phyloP scores from a whole-genome alignment of 2,113 vertebrate genomes.

The Ameiurus melas region DNA sequence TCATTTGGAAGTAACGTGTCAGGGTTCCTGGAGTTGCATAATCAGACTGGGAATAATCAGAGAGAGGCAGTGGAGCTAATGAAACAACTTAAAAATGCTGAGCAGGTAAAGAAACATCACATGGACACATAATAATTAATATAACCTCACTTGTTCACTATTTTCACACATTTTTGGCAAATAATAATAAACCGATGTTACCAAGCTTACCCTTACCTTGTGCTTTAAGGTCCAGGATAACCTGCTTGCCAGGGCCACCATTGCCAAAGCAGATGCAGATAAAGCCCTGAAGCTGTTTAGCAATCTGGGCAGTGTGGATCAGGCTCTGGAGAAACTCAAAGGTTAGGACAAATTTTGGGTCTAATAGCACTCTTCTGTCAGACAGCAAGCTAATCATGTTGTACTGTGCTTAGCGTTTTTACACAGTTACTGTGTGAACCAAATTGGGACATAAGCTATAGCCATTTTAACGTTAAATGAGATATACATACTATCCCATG shows the following conservation, averaged over 20 bases:
- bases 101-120: slow-evolving; percentile 60
- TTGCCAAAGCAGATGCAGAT: slow-evolving; percentile 76
- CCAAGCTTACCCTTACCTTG: not conserved
- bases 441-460: too few relatives aligned
- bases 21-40: slow-evolving; percentile 49
- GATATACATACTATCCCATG: not conserved
- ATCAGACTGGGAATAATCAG: slow-evolving; percentile 20
- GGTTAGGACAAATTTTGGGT: slow-evolving; percentile 66
- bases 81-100: slow-evolving; percentile 45
- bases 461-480: not conserved
- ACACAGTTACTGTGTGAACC: too few relatives aligned
- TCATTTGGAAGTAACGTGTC: slow-evolving; percentile 40
- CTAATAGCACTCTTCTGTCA: not conserved
- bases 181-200: not conserved
- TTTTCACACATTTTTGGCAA: not conserved
- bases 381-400: not conserved
- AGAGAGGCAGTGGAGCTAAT: slow-evolving; percentile 51
- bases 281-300: slow-evolving; percentile 73
- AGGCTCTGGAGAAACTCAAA: slow-evolving; percentile 78
- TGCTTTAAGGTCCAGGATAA: slow-evolving; percentile 69
- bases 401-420: too few relatives aligned
- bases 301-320: slow-evolving; percentile 79
- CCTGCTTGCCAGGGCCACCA: slow-evolving; percentile 77
- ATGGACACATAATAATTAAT: too few relatives aligned
- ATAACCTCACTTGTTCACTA: not conserved